Base-by-base conservation (phyloP, 1,140 invertebrate genomes). In the Stenopsyche tienmushanensis region DNA sequence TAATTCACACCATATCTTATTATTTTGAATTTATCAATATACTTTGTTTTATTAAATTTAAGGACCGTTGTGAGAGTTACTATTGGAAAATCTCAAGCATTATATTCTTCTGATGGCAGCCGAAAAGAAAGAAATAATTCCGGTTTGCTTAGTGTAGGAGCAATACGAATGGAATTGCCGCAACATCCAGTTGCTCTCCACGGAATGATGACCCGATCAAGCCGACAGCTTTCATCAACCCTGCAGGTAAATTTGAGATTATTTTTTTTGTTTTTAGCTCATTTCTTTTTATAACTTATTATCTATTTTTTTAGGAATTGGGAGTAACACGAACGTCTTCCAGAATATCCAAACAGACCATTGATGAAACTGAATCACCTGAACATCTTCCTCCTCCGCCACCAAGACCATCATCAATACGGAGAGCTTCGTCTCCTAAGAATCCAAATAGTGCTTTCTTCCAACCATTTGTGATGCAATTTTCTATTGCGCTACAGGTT, bases 181-280 rank as follows among this genome's bases (percentile, higher is more conserved):
- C 95, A 98, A 75, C 96, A 98, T 83, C 96, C 96, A 0, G 93
- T 97, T 0, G 94, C 92, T 24, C 80, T 98, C 55, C 96, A 98
- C 76, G 94, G 94, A 50, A 97, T 98, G 92, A 95, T 98, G 88
- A 96, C 95, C 0, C 83, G 96, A 71, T 93, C 94, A 42, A 94
- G 93, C 58, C 92, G 94, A 72, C 93, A 97, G 73, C 81, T 98
- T 1, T 94, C 92, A 10, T 93, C 90, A n/a, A 96, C 93, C 0
- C 75, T 96, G 39, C 91, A 93, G 78, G 88, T 86, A 74, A 67
- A 42, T 52, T 47, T 24, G 26, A 24, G 7, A 47, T 65, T 64
- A 29, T 39, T 53, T 44, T 23, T 49, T 10, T 53, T 15, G 29
- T 5, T n/a, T n/a, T n/a, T n/a, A 50, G n/a, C n/a, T 8, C n/a